Conservation (phyloP, 2,113 vertebrate genomes). For the human region GRCh38 chr4:3257501-3258000, state of each 20-base stretch:
- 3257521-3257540: not conserved
- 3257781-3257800: fast-evolving
- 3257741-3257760: no score
- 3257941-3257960: not conserved
- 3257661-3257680: not conserved
- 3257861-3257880: no score
- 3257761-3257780: fast-evolving
- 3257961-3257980: fast-evolving
- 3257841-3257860: not conserved
- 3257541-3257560: not conserved
- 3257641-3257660: not conserved
- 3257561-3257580: fast-evolving
- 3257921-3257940: no score
- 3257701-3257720: not conserved
- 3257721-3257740: no score
- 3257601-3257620: not conserved
- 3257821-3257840: not conserved
- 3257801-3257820: fast-evolving
- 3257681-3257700: fast-evolving
- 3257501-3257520: not conserved
- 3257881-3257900: fast-evolving
- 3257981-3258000: not conserved
- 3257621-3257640: fast-evolving
- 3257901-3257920: not conserved
- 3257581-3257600: not conserved